Evolutionary conservation across 1,140 invertebrate genomes (phyloP).

Genomic region (Drosophila virilis): DNA sequence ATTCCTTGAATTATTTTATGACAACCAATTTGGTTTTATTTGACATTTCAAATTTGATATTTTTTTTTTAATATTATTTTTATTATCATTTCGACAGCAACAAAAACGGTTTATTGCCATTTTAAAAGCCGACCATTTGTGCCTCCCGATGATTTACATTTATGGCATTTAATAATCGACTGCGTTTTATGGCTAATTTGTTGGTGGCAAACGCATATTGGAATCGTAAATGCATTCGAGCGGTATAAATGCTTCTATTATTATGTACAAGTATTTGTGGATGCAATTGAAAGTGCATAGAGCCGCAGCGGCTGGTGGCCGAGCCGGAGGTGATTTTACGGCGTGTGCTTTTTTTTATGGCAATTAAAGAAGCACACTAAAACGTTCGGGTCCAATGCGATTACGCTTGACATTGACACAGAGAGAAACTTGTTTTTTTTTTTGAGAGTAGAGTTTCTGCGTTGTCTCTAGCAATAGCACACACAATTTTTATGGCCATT

Average conservation of each 20-base stretch:
- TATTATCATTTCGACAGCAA: conserved; percentile 43
- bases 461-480: conserved; percentile 52
- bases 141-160: conserved; percentile 60
- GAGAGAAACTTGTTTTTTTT: conserved; percentile 29
- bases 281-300: conserved; percentile 53
- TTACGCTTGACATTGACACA: conserved; percentile 70
- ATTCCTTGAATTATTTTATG: conserved; percentile 13
- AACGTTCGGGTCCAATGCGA: conserved; percentile 30
- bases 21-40: conserved; percentile 35
- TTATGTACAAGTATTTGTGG: conserved; percentile 34
- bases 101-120: conserved; percentile 41
- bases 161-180: conserved; percentile 70
- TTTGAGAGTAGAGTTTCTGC: not conserved
- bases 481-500: conserved; percentile 76
- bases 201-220: conserved; percentile 27
- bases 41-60: conserved; percentile 11
- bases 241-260: conserved; percentile 27
- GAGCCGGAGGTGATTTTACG: conserved; percentile 34
- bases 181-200: conserved; percentile 69
- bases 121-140: conserved; percentile 37
- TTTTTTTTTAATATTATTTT: conserved; percentile 38
- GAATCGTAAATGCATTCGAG: conserved; percentile 64
- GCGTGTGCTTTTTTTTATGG: conserved; percentile 47
- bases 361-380: conserved; percentile 69
- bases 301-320: conserved; percentile 7